Conservation (phyloP, 2,797 vertebrate genomes). For the Pseudotriccus pelzelni region DNA sequence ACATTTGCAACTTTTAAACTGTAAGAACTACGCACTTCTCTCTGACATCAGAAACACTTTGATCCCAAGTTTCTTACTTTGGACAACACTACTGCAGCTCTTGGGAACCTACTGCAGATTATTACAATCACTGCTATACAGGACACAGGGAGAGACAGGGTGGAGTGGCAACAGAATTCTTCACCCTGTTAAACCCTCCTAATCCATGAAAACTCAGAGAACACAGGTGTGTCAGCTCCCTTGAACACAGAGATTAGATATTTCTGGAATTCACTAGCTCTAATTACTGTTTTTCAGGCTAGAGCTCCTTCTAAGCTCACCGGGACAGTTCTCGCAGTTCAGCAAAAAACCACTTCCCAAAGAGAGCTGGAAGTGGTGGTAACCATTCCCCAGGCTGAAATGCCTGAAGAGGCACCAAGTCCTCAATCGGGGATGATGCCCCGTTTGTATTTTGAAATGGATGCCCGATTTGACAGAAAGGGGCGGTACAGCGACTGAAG, state of each 20-base stretch:
- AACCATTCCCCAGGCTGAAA: not conserved
- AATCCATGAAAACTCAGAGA: not conserved
- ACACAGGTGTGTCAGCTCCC: not conserved
- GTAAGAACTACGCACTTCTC: not conserved
- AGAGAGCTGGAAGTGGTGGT: not conserved
- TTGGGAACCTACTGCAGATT: not conserved
- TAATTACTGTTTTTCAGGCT: not conserved
- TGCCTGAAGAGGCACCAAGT: not conserved
- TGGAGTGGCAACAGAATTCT: not conserved
- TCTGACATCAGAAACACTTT: not conserved
- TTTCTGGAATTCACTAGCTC: not conserved
- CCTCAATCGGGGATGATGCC: not conserved
- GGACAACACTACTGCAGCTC: not conserved
- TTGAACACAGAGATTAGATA: not conserved
- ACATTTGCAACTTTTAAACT: not conserved
- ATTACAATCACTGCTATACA: not conserved
- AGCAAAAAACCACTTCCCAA: not conserved
- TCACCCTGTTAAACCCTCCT: not conserved
- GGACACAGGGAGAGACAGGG: fast-evolving
- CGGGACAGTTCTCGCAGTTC: not conserved
- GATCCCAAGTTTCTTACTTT: not conserved
- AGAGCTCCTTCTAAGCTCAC: not conserved
- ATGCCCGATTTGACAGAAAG: conserved; percentile 32
- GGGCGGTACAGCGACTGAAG: not conserved
- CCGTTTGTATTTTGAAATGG: conserved; percentile 18